Evolutionary conservation across 1,140 invertebrate species (phyloP), one percentile per base, ranked within the genome.

Genomic region (Drosophila virilis): DNA sequence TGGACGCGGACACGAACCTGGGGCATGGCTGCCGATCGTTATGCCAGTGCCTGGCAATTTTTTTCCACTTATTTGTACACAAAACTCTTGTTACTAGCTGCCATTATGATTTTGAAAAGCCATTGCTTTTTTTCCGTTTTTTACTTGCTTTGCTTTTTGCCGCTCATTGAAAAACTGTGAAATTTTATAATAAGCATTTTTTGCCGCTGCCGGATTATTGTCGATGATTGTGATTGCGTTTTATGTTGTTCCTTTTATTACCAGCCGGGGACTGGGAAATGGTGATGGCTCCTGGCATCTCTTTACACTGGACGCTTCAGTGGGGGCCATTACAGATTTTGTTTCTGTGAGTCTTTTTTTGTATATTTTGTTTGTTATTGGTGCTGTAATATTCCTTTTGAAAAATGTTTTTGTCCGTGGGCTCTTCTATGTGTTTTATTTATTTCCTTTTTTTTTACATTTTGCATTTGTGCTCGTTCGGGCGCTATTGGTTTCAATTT

Each of bases 91-190:
- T 91, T 91, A 90, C 90, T 90, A 91, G 90, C 90, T 91, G 90
- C 90, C 90, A 91, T 91, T 91, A 91, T 91, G 90, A 91, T 91
- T 91, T 91, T 91, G 78, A 91, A 91, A 91, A 91, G 90, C 90
- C 90, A 91, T 91, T 90, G 88, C 80, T 81, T 76, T 60, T 62
- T 38, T 46, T 43, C 38, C 54, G 28, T 32, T 59, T 58, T 66
- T 70, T 40, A 74, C 65, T 62, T 50, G 45, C 40, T 62, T 73
- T 73, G 43, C 69, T 61, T 70, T 51, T 55, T 76, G 74, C 70
- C 70, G 72, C 83, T 91, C 88, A 91, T 90, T 90, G 89, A 91
- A 91, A 89, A 91, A 91, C 86, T 91, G 90, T 91, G 90, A 91
- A 91, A 91, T 91, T 91, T 91, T 89, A 91, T 91, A 91, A 91